A percentile compares a stretch with the other conserved stretches of the same genome.
phyloP scores from a whole-genome alignment of 2,797 vertebrate species.

The Ctenopoma multispine region DNA sequence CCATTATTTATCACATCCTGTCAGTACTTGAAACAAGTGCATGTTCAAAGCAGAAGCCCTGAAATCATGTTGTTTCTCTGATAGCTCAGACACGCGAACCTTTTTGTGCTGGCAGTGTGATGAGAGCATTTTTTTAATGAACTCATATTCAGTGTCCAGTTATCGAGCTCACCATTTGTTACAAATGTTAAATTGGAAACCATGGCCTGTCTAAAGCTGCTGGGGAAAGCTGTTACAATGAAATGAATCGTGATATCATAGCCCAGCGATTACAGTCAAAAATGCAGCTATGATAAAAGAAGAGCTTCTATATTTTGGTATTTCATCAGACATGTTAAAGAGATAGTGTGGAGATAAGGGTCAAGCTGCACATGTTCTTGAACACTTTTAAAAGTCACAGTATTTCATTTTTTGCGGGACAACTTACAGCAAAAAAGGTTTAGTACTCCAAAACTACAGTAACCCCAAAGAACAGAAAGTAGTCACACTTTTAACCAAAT shows the following conservation, averaged over 20 bases:
- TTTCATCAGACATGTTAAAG: too few relatives aligned
- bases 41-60: slow-evolving; percentile 18
- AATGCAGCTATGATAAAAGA: background rate
- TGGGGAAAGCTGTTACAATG: background rate
- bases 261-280: background rate
- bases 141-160: background rate
- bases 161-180: background rate
- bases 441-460: background rate
- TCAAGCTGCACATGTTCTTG: background rate
- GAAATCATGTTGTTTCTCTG: slow-evolving; percentile 41
- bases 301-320: too few relatives aligned
- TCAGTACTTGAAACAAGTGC: slow-evolving; percentile 43
- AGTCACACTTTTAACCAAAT: background rate
- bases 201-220: too few relatives aligned
- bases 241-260: background rate
- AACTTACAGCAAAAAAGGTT: background rate
- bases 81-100: slow-evolving; percentile 1
- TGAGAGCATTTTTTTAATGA: slow-evolving; percentile 14
- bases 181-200: background rate
- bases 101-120: slow-evolving; percentile 11
- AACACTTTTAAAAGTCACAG: background rate
- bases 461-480: background rate
- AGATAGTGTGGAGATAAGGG: too few relatives aligned
- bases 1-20: slow-evolving; percentile 53
- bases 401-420: background rate